Percentiles rank a stretch among this genome's conserved stretches.
These are phyloP conservation scores for Mercenaria mercenaria DNA, from an alignment of 1,140 invertebrate genomes.

Conservation along the genomic window DNA sequence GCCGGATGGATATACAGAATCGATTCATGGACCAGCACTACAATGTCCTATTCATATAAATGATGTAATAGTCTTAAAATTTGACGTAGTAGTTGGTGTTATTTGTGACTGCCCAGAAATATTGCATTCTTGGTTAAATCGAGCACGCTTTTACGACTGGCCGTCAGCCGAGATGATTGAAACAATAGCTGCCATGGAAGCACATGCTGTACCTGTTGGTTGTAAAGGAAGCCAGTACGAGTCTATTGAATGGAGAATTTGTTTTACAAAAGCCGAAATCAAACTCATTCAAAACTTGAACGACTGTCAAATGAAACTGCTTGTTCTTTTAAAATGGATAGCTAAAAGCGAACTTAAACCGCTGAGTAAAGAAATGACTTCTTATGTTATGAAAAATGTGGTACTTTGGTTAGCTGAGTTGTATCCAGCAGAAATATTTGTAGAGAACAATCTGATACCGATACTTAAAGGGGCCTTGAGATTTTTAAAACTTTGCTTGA, in stretches of 20 bases:
- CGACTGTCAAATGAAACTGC: conserved; percentile 20
- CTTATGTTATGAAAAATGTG: no score
- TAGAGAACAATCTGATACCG: neutral
- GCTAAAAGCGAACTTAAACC: neutral
- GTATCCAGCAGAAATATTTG: neutral
- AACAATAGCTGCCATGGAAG: neutral
- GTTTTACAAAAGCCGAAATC: neutral
- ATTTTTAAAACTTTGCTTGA: neutral
- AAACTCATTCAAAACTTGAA: conserved; percentile 25
- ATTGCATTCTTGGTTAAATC: no score
- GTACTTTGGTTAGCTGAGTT: neutral
- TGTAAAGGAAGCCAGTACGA: neutral
- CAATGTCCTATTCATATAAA: no score
- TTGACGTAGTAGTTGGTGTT: no score
- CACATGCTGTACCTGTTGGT: conserved; percentile 1
- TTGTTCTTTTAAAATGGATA: conserved; percentile 39
- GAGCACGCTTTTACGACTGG: neutral
- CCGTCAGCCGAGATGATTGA: neutral
- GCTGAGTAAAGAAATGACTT: neutral
- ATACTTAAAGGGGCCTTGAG: neutral
- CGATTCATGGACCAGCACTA: no score
- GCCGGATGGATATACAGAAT: no score
- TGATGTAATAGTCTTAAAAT: no score
- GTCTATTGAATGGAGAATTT: conserved; percentile 42
- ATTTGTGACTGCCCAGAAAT: no score